A percentile compares a stretch with the other conserved stretches of the same genome.
Conservation (phyloP, 2,888 invertebrate species). For the Leistus spinibarbis region DNA sequence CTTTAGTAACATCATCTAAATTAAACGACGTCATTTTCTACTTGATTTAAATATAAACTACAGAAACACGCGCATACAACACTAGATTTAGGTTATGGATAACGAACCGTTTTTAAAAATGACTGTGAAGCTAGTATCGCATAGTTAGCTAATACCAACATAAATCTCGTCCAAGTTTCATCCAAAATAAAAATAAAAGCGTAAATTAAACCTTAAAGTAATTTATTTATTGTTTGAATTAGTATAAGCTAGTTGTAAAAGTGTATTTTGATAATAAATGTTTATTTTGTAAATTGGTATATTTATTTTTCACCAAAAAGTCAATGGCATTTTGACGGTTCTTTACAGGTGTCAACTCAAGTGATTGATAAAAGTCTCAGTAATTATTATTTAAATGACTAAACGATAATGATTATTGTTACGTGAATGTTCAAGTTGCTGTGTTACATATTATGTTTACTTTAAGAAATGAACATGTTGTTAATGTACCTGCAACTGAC, state of each 20-base stretch:
- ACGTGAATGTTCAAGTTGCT: constrained; percentile 14
- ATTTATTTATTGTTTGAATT: not conserved
- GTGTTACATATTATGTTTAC: constrained; percentile 40
- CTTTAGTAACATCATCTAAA: constrained; percentile 62
- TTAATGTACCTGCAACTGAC: constrained; percentile 41
- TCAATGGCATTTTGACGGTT: not conserved
- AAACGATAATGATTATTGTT: constrained; percentile 26
- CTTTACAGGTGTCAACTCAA: not conserved
- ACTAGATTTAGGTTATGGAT: constrained; percentile 25
- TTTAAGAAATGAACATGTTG: constrained; percentile 42
- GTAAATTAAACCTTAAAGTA: not conserved
- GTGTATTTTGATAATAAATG: no score
- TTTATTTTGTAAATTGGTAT: not conserved
- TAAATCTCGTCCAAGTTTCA: not conserved
- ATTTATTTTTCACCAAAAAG: not conserved
- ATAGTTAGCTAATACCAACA: not conserved
- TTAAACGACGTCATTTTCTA: constrained; percentile 61
- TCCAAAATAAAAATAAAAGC: not conserved
- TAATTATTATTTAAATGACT: not conserved
- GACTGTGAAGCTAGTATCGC: not conserved
- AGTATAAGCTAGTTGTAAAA: no score
- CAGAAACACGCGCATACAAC: constrained; percentile 24
- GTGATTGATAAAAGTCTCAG: not conserved
- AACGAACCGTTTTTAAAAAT: constrained; percentile 16
- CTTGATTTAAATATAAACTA: constrained; percentile 9